Conservation (phyloP, 2,797 vertebrate species). For the Danio aesculapii region DNA sequence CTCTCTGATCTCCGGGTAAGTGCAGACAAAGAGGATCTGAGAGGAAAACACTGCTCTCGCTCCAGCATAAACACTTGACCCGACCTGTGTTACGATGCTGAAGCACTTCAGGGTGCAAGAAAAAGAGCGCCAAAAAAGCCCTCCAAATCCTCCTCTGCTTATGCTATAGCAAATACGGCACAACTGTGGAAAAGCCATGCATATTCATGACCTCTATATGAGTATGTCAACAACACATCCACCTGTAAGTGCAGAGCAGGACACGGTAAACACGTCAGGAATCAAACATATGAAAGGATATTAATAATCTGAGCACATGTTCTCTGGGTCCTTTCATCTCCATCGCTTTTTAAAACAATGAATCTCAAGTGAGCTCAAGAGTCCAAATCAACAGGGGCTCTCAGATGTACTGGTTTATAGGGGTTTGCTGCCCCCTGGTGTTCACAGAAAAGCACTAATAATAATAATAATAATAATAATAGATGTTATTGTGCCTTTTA, state of each 20-base stretch:
- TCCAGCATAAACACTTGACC: constrained; percentile 64
- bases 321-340: constrained; percentile 23
- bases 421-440: constrained; percentile 73
- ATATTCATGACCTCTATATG: constrained; percentile 44
- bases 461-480: too few relatives aligned
- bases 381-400: constrained; percentile 4
- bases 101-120: constrained; percentile 52
- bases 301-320: constrained; percentile 9
- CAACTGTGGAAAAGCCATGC: constrained; percentile 37
- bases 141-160: constrained; percentile 45
- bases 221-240: neutral
- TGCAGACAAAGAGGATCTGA: constrained; percentile 55
- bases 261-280: neutral
- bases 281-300: neutral
- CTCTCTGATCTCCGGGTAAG: constrained; percentile 58
- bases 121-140: constrained; percentile 43
- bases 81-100: constrained; percentile 55
- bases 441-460: neutral
- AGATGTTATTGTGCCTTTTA: too few relatives aligned
- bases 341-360: constrained; percentile 42
- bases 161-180: constrained; percentile 51
- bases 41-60: constrained; percentile 49
- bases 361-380: constrained; percentile 29
- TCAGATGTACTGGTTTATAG: constrained; percentile 35
- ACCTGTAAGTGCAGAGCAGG: neutral